Evolutionary conservation across 1,140 invertebrate species (phyloP).

Genomic region (Lucilia sericata): DNA sequence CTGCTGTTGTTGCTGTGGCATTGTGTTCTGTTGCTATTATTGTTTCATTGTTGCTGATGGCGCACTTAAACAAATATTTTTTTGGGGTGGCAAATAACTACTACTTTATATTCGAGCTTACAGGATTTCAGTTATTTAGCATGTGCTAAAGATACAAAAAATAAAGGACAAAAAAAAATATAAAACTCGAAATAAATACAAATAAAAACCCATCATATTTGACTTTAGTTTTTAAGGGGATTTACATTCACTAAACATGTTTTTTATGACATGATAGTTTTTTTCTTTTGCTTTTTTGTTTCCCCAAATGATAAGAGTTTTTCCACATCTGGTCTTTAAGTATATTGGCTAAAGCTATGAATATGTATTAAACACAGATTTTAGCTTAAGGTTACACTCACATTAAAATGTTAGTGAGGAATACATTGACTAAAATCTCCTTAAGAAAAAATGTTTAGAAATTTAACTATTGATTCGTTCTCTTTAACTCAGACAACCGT

Average conservation of each 20-base stretch:
- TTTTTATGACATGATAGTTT: not conserved
- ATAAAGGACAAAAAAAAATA: not conserved
- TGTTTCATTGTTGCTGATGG: conserved; percentile 30
- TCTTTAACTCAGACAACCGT: too few species aligned
- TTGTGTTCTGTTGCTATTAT: not conserved
- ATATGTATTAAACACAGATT: not conserved
- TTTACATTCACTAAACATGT: conserved; percentile 16
- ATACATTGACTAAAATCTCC: too few species aligned
- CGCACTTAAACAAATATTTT: conserved; percentile 36
- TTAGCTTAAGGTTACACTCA: too few species aligned
- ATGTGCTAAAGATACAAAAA: conserved; percentile 5
- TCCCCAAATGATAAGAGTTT: not conserved
- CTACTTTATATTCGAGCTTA: conserved; percentile 24
- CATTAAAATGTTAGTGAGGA: too few species aligned
- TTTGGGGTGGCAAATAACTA: not conserved
- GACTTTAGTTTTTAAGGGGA: conserved; percentile 24
- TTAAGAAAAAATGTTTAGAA: too few species aligned
- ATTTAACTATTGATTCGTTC: too few species aligned
- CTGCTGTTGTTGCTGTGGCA: conserved; percentile 26
- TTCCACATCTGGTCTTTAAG: not conserved
- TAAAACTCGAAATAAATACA: not conserved
- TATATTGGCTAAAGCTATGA: not conserved
- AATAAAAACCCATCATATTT: conserved; percentile 12
- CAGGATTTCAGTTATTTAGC: conserved; percentile 33
- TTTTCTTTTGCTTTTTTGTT: too few species aligned